phyloP scores from a whole-genome alignment of 2,888 invertebrate genomes.

The Stomorhina lunata region DNA sequence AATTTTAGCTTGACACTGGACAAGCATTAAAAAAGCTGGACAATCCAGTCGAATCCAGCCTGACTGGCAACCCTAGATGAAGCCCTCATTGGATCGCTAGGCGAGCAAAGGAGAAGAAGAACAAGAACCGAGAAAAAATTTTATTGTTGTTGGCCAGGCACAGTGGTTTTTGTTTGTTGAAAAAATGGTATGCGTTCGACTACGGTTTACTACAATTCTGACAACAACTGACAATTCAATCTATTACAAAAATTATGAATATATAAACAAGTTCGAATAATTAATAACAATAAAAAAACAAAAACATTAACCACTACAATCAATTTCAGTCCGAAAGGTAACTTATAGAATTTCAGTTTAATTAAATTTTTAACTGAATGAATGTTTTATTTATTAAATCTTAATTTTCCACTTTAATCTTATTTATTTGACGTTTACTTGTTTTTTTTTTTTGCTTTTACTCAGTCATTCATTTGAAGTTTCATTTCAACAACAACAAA shows the following conservation, averaged over 20 bases:
- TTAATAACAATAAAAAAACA: constrained; percentile 38
- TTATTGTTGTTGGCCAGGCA: constrained; percentile 51
- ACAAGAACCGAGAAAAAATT: constrained; percentile 27
- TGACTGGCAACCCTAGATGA: too few relatives aligned
- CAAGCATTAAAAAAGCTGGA: too few relatives aligned
- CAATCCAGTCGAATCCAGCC: too few relatives aligned
- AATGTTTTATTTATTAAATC: too few relatives aligned
- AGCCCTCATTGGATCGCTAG: constrained; percentile 32
- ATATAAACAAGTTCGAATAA: constrained; percentile 45
- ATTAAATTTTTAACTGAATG: too few relatives aligned
- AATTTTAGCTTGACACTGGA: too few relatives aligned
- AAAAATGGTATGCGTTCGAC: constrained; percentile 57
- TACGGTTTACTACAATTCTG: constrained; percentile 56
- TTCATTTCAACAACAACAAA: background rate
- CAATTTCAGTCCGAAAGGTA: background rate
- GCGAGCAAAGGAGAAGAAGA: constrained; percentile 11
- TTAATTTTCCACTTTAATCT: background rate
- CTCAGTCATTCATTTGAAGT: too few relatives aligned
- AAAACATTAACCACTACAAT: background rate
- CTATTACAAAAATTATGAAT: constrained; percentile 60
- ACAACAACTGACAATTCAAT: constrained; percentile 52
- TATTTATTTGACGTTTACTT: background rate
- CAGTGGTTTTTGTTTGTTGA: constrained; percentile 59
- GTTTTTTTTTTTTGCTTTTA: background rate
- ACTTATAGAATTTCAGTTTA: too few relatives aligned